A percentile compares a stretch with the other conserved stretches of the same genome.
phyloP scores from a whole-genome alignment of 2,888 invertebrate genomes.

The Papilio elwesi region DNA sequence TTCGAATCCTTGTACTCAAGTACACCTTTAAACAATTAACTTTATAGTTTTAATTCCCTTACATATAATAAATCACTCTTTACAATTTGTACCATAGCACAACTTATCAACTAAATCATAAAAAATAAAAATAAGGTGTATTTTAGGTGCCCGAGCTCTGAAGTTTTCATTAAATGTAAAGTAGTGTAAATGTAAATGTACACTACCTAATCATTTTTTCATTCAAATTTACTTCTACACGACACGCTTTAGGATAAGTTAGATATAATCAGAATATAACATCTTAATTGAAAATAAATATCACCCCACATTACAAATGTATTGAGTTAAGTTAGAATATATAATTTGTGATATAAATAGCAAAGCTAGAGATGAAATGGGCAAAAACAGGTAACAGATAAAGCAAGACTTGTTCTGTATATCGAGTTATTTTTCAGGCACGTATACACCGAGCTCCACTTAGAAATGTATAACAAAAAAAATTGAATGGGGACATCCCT shows the following conservation, averaged over 20 bases:
- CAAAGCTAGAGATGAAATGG: slow-evolving; percentile 1
- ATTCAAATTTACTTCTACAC: too few relatives aligned
- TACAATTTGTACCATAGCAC: too few relatives aligned
- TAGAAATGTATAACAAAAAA: slow-evolving; percentile 31
- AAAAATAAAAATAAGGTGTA: too few relatives aligned
- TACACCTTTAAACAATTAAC: background rate
- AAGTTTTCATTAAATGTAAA: too few relatives aligned
- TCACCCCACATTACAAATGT: background rate
- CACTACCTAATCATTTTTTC: too few relatives aligned
- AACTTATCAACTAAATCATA: too few relatives aligned
- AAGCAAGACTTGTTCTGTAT: slow-evolving; percentile 28
- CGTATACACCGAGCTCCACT: slow-evolving; percentile 26
- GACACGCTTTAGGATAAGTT: too few relatives aligned
- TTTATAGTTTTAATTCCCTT: background rate
- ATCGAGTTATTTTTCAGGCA: slow-evolving; percentile 36
- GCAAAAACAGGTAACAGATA: slow-evolving; percentile 29
- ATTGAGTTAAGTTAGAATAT: background rate
- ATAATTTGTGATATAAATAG: slow-evolving; percentile 16
- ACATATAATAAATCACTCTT: too few relatives aligned
- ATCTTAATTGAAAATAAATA: too few relatives aligned
- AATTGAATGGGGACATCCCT: slow-evolving; percentile 5
- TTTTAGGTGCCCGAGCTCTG: too few relatives aligned
- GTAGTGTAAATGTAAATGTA: too few relatives aligned
- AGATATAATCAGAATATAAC: too few relatives aligned
- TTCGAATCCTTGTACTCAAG: background rate